These are phyloP conservation scores for Abramis brama DNA, from an alignment of 2,113 vertebrate species.

Conservation along the genomic window DNA sequence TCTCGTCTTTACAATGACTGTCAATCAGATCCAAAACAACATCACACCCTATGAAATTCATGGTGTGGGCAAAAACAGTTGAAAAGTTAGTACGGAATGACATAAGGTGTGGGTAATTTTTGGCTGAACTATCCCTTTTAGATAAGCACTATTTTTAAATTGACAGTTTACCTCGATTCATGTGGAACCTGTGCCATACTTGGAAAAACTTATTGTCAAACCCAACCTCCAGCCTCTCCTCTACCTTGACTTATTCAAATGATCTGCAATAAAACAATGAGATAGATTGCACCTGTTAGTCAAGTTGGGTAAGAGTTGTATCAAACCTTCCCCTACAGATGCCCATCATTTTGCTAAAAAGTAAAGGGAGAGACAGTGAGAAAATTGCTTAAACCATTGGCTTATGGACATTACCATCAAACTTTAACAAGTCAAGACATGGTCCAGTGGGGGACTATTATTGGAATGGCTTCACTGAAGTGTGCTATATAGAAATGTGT, in stretches of 20 bases:
- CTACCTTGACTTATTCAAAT: conserved; percentile 68
- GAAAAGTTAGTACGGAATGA: neutral
- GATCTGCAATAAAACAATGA: conserved; percentile 41
- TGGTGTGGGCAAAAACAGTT: too few relatives aligned
- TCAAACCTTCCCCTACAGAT: conserved; percentile 48
- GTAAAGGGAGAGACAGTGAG: conserved; percentile 37
- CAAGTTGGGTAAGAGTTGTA: conserved; percentile 42
- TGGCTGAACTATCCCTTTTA: neutral
- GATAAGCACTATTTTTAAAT: neutral
- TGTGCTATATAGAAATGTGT: conserved; percentile 43
- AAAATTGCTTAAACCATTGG: conserved; percentile 35
- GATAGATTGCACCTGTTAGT: conserved; percentile 59
- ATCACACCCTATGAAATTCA: too few relatives aligned
- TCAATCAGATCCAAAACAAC: too few relatives aligned
- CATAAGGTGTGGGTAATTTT: neutral
- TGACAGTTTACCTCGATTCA: neutral
- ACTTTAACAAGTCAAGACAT: conserved; percentile 47
- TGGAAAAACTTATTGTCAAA: neutral
- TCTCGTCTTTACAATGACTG: too few relatives aligned
- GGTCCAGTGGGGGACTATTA: conserved; percentile 51
- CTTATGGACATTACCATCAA: conserved; percentile 39
- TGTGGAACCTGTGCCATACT: neutral
- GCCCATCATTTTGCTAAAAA: conserved; percentile 45
- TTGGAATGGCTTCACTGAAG: conserved; percentile 44
- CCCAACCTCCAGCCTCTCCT: neutral